Evolutionary conservation across 1,140 invertebrate genomes (phyloP), one percentile per base, ranked within the genome.

Genomic region (Psilanteris sp.): DNA sequence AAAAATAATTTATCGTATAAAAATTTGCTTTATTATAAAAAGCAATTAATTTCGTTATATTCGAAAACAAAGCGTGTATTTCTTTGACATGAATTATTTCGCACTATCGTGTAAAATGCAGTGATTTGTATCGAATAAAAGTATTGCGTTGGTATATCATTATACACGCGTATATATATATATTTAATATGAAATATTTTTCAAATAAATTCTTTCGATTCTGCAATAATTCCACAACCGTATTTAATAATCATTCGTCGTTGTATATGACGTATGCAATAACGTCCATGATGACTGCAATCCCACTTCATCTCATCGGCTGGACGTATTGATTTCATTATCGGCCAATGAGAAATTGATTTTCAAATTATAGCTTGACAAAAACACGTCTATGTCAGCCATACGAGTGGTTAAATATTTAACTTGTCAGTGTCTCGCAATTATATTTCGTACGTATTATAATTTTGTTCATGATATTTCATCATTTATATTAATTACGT

Each of bases 401-500:
- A 31, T 32, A 41, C 18, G 24, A 16, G 5, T 41, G 22, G 27
- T 61, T 52, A 36, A 50, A 59, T 32, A 59, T 70, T 52, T 29
- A 18, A 27, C 27, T 14, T 29, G 14, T n/a, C 52, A 24, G 20
- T 15, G 20, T 66, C 41, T 39, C 29, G 27, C n/a, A 13, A 11
- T 22, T 29, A 43, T 52, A 36, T 44, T 52, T 44, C 8, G 3
- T 27, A 15, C 20, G 34, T 10, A 24, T 32, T 48, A 46, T 37
- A 59, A 48, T 55, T 61, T 22, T 9, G 22, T 26, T 24, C 34
- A 32, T 59, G 78, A 80, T 81, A 83, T 85, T 87, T 76, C 82
- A 84, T 85, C 85, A 86, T 83, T 86, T 84, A 85, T 85, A 86
- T 85, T 86, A 86, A 87, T 86, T 86, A 83, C 75, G 77, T 46